A percentile compares a stretch with the other conserved stretches of the same genome.
phyloP scores from a whole-genome alignment of 2,113 vertebrate species.

The Perca schrenkii region DNA sequence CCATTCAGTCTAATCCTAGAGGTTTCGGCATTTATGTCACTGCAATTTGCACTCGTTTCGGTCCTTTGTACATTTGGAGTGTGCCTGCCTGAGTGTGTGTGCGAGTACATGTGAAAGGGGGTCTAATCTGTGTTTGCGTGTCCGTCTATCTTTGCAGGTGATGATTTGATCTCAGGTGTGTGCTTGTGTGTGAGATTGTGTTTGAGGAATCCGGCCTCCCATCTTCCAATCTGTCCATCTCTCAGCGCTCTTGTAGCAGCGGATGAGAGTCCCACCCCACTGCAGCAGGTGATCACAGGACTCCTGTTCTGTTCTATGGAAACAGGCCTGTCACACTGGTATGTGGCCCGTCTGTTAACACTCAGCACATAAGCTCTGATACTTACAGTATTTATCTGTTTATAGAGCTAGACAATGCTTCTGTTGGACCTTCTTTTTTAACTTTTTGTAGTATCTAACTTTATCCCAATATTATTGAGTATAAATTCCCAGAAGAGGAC shows the following conservation, averaged over 20 bases:
- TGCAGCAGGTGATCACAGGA: conserved; percentile 68
- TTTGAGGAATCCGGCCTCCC: conserved; percentile 59
- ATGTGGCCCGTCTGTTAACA: conserved; percentile 59
- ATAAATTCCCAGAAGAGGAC: neutral
- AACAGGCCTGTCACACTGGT: conserved; percentile 62
- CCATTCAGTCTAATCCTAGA: conserved; percentile 9
- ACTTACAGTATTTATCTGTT: neutral
- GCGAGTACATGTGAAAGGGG: neutral
- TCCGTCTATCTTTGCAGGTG: conserved; percentile 44
- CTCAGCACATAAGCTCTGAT: conserved; percentile 19
- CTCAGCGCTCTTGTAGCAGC: conserved; percentile 68
- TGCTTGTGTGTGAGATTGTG: conserved; percentile 52
- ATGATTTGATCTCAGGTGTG: conserved; percentile 64
- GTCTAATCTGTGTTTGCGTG: conserved; percentile 18
- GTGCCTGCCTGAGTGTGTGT: neutral
- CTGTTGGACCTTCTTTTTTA: neutral
- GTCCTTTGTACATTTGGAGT: conserved; percentile 23
- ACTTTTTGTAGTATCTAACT: neutral
- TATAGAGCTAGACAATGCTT: neutral
- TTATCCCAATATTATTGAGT: neutral
- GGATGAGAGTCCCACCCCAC: conserved; percentile 57
- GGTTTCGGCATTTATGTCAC: conserved; percentile 13
- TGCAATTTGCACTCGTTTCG: conserved; percentile 14
- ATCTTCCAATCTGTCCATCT: conserved; percentile 72
- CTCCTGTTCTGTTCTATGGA: conserved; percentile 47